phyloP scores from a whole-genome alignment of 1,140 invertebrate genomes.

The Drosophila sulfurigaster region DNA sequence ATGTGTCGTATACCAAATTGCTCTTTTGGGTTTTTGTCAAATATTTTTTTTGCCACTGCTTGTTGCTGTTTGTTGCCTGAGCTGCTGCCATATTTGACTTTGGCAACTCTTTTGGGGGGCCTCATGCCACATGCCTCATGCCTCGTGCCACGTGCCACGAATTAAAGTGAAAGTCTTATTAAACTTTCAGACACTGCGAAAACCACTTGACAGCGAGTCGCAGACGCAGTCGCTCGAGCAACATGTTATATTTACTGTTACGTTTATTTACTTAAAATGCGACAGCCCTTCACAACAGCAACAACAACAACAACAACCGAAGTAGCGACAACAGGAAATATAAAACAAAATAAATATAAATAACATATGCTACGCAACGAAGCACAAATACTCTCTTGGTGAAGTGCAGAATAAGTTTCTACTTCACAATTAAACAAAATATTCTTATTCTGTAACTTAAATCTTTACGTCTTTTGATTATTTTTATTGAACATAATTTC shows the following conservation, averaged over 20 bases:
- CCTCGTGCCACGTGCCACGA: conserved; percentile 43
- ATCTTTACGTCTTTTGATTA: too few relatives aligned
- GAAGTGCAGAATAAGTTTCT: too few relatives aligned
- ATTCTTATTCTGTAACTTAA: too few relatives aligned
- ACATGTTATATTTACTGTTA: conserved; percentile 45
- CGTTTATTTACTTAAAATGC: conserved; percentile 49
- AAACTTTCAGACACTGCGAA: conserved; percentile 37
- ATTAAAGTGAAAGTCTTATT: conserved; percentile 54
- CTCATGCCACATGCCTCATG: background rate
- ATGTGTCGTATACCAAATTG: conserved; percentile 33
- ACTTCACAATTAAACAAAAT: too few relatives aligned
- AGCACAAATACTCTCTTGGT: background rate
- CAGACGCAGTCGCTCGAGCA: conserved; percentile 18
- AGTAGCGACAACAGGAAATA: background rate
- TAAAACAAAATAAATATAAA: conserved; percentile 15
- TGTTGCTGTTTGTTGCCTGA: conserved; percentile 3
- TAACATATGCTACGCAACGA: background rate
- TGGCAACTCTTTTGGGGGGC: conserved; percentile 45
- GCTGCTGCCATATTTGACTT: conserved; percentile 40
- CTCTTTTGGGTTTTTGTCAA: conserved; percentile 45
- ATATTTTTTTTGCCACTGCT: conserved; percentile 14
- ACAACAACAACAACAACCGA: background rate
- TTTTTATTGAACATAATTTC: too few relatives aligned
- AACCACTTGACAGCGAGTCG: conserved; percentile 42
- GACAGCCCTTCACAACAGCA: conserved; percentile 6